Evolutionary conservation across 64 coral and sea anemone genomes (phyloP), one percentile per base, ranked within the genome.

Genomic region (Exaiptasia diaphana): DNA sequence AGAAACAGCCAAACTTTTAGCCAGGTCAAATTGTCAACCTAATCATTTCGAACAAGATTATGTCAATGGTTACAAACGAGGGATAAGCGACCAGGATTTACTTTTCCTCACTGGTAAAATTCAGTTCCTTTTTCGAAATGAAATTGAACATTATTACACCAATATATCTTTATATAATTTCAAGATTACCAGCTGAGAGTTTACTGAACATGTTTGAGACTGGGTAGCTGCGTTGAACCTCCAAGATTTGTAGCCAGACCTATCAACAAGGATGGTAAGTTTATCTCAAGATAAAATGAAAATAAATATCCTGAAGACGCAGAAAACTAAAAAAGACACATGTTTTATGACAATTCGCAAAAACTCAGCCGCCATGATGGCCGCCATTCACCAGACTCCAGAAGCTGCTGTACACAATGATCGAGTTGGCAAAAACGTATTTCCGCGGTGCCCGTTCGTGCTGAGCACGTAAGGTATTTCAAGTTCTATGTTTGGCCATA

Each of bases 41-140:
- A 65, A 61, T 12, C 34, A 50, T 30, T 84, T 91, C 62, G 80
- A 91, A 25, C 50, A 78, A 53, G 73, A 69, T 18, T 85, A 72
- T 61, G 80, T 79, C 4, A 79, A 79, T 62, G 53, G 29, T 27
- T 85, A 78, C 43, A 60, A 71, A 28, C 73, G 80, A 48, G 88
- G 88, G 37, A 83, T 83, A 29, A 84, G 81, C 85, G 63, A 91
- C 73, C 88, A 91, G 53, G 31, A 91, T 68, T 91, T 91, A 31
- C 81, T 91, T 67, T 33, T 85, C 21, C 46, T 91, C 36, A 50
- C 81, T 83, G 80, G 80, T 91, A 84, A 36, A 12, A 13, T 70
- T 50, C 42, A n/a, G n/a, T n/a, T n/a, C n/a, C n/a, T n/a, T n/a
- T n/a, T n/a, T n/a, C n/a, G n/a, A n/a, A n/a, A n/a, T 68, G 56